Percentiles rank a stretch among this genome's conserved stretches.
phyloP scores from a whole-genome alignment of 2,888 invertebrate species.

The Pilophorus perplexus region DNA sequence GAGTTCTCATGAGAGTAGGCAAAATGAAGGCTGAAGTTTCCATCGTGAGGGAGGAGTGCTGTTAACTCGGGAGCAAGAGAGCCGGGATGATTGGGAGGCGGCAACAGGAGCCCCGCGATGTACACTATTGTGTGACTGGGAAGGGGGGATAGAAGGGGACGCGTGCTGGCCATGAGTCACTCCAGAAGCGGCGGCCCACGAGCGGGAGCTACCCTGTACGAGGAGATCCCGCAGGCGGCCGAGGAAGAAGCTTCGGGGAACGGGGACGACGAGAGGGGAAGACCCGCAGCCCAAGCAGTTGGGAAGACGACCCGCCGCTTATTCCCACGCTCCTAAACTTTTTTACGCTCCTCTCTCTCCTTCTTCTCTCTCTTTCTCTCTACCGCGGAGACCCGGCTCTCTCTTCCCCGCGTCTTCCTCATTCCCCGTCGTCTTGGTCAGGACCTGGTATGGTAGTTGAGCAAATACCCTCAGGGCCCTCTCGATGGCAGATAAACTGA shows the following conservation, averaged over 20 bases:
- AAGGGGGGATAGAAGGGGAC: not conserved
- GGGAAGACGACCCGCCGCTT: constrained; percentile 33
- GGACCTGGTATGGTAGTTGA: constrained; percentile 15
- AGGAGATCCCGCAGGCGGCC: constrained; percentile 2
- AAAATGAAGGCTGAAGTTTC: no score
- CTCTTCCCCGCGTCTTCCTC: not conserved
- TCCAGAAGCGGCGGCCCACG: constrained; percentile 24
- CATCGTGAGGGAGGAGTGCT: no score
- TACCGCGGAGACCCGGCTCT: constrained; percentile 2
- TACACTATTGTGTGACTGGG: no score
- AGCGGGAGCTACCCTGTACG: constrained; percentile 2
- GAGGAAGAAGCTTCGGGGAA: not conserved
- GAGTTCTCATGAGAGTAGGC: no score
- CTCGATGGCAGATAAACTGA: no score
- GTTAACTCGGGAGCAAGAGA: not conserved
- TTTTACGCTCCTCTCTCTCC: not conserved
- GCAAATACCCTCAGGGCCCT: constrained; percentile 26
- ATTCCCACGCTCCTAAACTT: constrained; percentile 34
- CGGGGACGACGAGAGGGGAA: not conserved
- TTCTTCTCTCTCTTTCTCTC: not conserved
- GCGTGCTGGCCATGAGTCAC: constrained; percentile 28
- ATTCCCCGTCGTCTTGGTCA: not conserved
- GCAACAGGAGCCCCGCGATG: not conserved
- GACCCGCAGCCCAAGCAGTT: constrained; percentile 1
- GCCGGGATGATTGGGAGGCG: not conserved